phyloP scores from a whole-genome alignment of 2,113 vertebrate genomes.

The Austrofundulus limnaeus region DNA sequence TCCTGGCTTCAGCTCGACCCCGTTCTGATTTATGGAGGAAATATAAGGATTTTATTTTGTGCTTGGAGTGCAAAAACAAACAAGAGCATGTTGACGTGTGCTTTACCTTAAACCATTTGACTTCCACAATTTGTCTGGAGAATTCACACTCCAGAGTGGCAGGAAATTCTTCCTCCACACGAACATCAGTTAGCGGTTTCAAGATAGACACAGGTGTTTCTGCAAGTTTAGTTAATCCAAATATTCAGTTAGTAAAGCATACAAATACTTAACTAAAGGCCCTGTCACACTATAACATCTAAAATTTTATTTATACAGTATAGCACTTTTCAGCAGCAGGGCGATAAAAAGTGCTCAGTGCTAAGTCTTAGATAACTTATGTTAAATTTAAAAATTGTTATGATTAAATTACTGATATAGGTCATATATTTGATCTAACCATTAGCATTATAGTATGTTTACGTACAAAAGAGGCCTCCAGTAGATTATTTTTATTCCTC shows the following conservation, averaged over 20 bases:
- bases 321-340: too few relatives aligned
- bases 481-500: too few relatives aligned
- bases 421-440: too few relatives aligned
- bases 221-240: conserved; percentile 42
- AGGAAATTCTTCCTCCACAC: conserved; percentile 81
- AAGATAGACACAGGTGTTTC: conserved; percentile 89
- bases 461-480: too few relatives aligned
- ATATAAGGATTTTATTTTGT: background rate
- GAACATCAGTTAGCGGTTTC: conserved; percentile 78
- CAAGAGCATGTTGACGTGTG: background rate
- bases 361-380: too few relatives aligned
- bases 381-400: too few relatives aligned
- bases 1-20: conserved; percentile 75
- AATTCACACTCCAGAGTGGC: conserved; percentile 89
- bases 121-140: conserved; percentile 84
- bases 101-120: conserved; percentile 91
- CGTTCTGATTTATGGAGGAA: conserved; percentile 65
- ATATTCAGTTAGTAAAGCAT: background rate
- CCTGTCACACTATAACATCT: too few relatives aligned
- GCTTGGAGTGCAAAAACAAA: background rate
- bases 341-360: too few relatives aligned
- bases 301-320: too few relatives aligned
- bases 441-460: too few relatives aligned
- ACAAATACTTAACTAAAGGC: background rate
- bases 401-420: too few relatives aligned